Percentiles rank a stretch among this genome's conserved stretches.
Conservation (phyloP, 2,797 vertebrate species). For the Cichlasoma orientale region DNA sequence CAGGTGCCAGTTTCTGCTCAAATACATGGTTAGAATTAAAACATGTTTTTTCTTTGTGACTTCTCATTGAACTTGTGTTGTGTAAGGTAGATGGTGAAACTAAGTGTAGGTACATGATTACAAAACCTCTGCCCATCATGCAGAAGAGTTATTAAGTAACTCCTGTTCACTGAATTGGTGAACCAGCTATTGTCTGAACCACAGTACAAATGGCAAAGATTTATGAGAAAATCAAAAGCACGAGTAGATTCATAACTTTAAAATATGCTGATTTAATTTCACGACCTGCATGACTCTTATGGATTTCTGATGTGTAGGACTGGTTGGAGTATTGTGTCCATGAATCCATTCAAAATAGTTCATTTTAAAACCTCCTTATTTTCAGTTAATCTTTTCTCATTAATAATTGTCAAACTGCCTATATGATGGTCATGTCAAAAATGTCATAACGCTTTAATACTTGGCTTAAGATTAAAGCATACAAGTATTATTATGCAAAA, state of each 20-base stretch:
- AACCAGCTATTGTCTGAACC: constrained; percentile 14
- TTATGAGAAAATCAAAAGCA: background rate
- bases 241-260: constrained; percentile 20
- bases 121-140: background rate
- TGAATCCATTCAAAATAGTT: background rate
- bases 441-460: background rate
- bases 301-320: constrained; percentile 8
- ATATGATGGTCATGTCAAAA: background rate
- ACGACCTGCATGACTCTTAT: constrained; percentile 1
- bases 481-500: background rate
- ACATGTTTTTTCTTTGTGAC: background rate
- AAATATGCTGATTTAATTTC: constrained; percentile 41
- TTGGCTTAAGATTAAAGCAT: background rate
- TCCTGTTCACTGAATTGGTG: too few species aligned
- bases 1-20: background rate
- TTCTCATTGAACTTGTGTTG: background rate
- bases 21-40: background rate
- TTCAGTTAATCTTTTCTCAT: background rate
- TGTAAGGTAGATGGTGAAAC: background rate
- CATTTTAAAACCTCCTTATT: background rate
- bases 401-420: background rate
- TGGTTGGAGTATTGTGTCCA: background rate
- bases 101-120: background rate
- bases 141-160: too few species aligned
- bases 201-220: constrained; percentile 45